A percentile compares a stretch with the other conserved stretches of the same genome.
These are phyloP conservation scores for Camponotus fellah DNA, from an alignment of 2,888 invertebrate species.

Conservation along the genomic window DNA sequence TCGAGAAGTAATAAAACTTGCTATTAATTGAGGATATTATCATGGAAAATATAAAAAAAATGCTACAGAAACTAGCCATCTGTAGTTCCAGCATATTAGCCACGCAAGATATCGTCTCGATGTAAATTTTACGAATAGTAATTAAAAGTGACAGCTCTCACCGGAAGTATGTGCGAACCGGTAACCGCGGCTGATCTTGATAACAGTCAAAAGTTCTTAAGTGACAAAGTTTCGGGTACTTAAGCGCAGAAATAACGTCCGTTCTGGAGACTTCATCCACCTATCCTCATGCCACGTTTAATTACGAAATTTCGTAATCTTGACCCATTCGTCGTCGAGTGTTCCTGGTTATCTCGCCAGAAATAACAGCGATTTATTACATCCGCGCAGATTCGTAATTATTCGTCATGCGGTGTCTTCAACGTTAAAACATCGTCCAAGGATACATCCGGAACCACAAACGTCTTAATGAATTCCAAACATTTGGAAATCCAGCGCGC, in stretches of 20 bases:
- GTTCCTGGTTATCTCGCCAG: slow-evolving; percentile 30
- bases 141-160: slow-evolving; percentile 71
- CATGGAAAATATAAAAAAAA: background rate
- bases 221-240: slow-evolving; percentile 72
- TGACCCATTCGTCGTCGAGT: slow-evolving; percentile 57
- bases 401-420: background rate
- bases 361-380: slow-evolving; percentile 59
- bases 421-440: slow-evolving; percentile 27
- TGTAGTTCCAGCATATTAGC: background rate
- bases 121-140: slow-evolving; percentile 48
- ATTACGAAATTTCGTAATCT: slow-evolving; percentile 73
- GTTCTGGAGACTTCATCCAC: slow-evolving; percentile 53
- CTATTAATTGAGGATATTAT: background rate
- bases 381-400: slow-evolving; percentile 15
- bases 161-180: slow-evolving; percentile 63
- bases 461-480: slow-evolving; percentile 57
- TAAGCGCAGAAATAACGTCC: slow-evolving; percentile 69
- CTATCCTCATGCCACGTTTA: slow-evolving; percentile 59
- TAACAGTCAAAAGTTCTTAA: slow-evolving; percentile 70
- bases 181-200: slow-evolving; percentile 70
- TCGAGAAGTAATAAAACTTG: background rate
- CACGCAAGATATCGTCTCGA: background rate
- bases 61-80: background rate
- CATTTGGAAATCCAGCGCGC: slow-evolving; percentile 33
- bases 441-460: slow-evolving; percentile 34